phyloP scores from a whole-genome alignment of 64 coral and sea anemone genomes.

The Montipora sp. region DNA sequence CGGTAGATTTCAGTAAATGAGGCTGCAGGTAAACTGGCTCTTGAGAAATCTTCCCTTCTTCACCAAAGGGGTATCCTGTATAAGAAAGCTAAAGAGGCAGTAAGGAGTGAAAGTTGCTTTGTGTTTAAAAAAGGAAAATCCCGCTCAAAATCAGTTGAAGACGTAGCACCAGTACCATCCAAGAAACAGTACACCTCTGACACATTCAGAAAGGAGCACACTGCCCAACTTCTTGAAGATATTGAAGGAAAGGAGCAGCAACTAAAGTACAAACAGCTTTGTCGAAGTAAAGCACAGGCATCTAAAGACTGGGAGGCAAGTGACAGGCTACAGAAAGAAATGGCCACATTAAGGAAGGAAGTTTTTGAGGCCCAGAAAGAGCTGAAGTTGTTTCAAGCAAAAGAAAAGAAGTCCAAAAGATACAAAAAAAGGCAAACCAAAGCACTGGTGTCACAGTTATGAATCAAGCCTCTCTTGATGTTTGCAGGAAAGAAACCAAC shows the following conservation, averaged over 20 bases:
- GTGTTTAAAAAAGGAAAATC: slow-evolving; percentile 32
- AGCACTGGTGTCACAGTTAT: too few relatives aligned
- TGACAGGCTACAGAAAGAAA: too few relatives aligned
- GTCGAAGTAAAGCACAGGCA: too few relatives aligned
- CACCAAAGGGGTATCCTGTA: background rate
- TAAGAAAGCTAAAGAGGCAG: slow-evolving; percentile 34
- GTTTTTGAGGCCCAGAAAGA: too few relatives aligned
- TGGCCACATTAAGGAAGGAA: too few relatives aligned
- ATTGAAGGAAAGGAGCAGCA: slow-evolving; percentile 7
- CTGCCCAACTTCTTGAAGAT: slow-evolving; percentile 26
- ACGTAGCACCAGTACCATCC: background rate
- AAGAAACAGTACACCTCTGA: slow-evolving; percentile 24
- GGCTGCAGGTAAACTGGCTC: slow-evolving; percentile 43
- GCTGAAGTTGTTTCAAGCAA: too few relatives aligned
- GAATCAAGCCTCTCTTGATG: too few relatives aligned
- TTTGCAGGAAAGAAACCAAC: too few relatives aligned
- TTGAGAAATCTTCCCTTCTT: slow-evolving; percentile 21
- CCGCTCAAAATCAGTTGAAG: background rate
- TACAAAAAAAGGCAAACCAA: too few relatives aligned
- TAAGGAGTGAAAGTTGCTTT: background rate
- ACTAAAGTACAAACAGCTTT: background rate
- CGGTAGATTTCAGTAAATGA: slow-evolving; percentile 26
- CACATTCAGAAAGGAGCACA: slow-evolving; percentile 1
- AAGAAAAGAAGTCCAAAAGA: too few relatives aligned
- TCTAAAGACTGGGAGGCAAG: too few relatives aligned